Evolutionary conservation across 2,888 invertebrate genomes (phyloP), one percentile per base, ranked within the genome.

Genomic region (Cerastis rubricosa): DNA sequence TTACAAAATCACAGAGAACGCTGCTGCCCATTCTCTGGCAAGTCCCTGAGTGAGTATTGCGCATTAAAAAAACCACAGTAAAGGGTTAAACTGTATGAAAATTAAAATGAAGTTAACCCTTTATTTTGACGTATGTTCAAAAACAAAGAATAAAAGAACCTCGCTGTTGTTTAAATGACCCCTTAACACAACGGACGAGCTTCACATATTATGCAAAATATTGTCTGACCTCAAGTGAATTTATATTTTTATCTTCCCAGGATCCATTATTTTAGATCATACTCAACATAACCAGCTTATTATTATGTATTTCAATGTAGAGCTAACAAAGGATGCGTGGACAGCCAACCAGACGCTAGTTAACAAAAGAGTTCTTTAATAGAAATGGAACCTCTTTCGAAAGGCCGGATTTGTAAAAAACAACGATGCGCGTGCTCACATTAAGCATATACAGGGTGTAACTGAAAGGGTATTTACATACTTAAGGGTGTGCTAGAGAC

Each of bases 131-230:
- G 0, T 29, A 54, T 49, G 12, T 72, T 43, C 12, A 35, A 29
- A 57, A 63, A 67, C 51, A 65, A n/a, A n/a, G 17, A 19, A 75
- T 74, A 70, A 63, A n/a, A n/a, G n/a, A 65, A 45, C 25, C 19
- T 17, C 29, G 61, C 35, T 47, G 40, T 69, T 76, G 9, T 69
- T 71, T 69, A 54, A 74, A 72, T 61, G 9, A 12, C 57, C 17
- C 63, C 35, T 54, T 54, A 25, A 47, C 61, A 75, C 45, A 81
- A 77, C 49, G 57, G 66, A 22, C 19, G 43, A 63, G 45, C 82
- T 81, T 82, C 51, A 67, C 72, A 77, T 70, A 66, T 70, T 66
- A 73, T 63, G 35, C 29, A 70, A 73, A 73, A 64, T 73, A 70
- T 57, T 63, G 43, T 74, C 45, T 22, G 64, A 54, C 80, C 67